These are phyloP conservation scores for Choristoneura fumiferana DNA, from an alignment of 1,140 invertebrate species.

Conservation along the genomic window DNA sequence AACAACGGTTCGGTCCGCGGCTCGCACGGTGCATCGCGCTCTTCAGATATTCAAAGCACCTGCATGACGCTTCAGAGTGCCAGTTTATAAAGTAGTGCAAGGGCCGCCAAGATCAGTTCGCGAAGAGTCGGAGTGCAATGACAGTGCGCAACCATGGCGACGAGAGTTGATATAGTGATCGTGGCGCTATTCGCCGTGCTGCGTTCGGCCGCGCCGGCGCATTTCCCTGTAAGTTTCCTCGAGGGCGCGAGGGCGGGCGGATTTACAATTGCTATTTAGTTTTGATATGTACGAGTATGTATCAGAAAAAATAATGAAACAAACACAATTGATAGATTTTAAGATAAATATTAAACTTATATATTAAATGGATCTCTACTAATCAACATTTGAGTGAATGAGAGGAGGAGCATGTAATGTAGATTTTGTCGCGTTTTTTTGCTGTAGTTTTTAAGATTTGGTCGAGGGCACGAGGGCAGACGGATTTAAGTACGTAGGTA, in stretches of 20 bases:
- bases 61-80: slow-evolving; percentile 56
- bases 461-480: too few species aligned
- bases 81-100: slow-evolving; percentile 53
- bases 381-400: too few species aligned
- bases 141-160: slow-evolving; percentile 46
- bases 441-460: too few species aligned
- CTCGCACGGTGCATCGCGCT: slow-evolving; percentile 51
- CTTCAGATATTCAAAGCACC: slow-evolving; percentile 70
- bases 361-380: too few species aligned
- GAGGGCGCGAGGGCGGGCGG: slow-evolving; percentile 55
- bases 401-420: too few species aligned
- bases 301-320: too few species aligned
- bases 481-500: too few species aligned
- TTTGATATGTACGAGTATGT: too few species aligned
- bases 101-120: slow-evolving; percentile 30
- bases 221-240: slow-evolving; percentile 65
- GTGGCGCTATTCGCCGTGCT: slow-evolving; percentile 57
- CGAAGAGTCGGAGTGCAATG: slow-evolving; percentile 47
- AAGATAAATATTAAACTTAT: too few species aligned
- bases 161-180: slow-evolving; percentile 43
- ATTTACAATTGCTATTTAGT: slow-evolving; percentile 2
- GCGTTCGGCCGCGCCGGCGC: slow-evolving; percentile 57
- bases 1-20: slow-evolving; percentile 29
- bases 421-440: too few species aligned
- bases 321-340: too few species aligned